Percentiles rank a stretch among this genome's conserved stretches.
Evolutionary conservation across 1,140 invertebrate genomes (phyloP).

Genomic region (Coptotermes formosanus): DNA sequence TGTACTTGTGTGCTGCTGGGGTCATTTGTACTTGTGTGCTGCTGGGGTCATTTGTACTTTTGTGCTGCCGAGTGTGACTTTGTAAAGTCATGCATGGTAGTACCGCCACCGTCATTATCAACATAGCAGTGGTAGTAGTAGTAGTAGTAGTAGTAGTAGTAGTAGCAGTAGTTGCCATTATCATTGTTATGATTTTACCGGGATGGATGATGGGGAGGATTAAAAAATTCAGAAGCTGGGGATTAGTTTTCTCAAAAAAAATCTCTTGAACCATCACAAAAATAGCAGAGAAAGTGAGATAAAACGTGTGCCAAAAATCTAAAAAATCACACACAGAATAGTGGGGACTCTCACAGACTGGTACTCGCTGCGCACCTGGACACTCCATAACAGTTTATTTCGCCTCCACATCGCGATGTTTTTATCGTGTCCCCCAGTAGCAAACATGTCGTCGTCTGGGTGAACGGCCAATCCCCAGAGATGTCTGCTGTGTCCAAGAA

Average conservation of each 20-base stretch:
- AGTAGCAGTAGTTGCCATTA: no score
- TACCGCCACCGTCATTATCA: no score
- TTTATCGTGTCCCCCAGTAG: constrained; percentile 90
- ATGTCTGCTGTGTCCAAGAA: constrained; percentile 88
- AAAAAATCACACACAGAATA: background rate
- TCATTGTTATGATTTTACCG: no score
- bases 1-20: no score
- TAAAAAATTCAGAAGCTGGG: background rate
- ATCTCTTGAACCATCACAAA: background rate
- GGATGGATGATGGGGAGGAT: no score
- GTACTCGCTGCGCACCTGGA: constrained; percentile 61
- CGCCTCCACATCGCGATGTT: constrained; percentile 86
- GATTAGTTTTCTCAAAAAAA: background rate
- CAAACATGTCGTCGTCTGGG: constrained; percentile 87
- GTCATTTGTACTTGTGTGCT: no score
- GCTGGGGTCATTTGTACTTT: no score
- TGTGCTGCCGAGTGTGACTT: no score
- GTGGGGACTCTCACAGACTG: background rate
- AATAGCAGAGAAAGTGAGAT: background rate
- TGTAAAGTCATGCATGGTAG: no score
- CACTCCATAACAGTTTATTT: constrained; percentile 82
- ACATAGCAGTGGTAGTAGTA: no score
- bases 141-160: no score
- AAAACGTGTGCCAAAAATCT: background rate
- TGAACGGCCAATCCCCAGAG: constrained; percentile 87